A percentile compares a stretch with the other conserved stretches of the same genome.
phyloP scores from a whole-genome alignment of 2,113 vertebrate genomes.

The Psilopsiagon aurifrons region DNA sequence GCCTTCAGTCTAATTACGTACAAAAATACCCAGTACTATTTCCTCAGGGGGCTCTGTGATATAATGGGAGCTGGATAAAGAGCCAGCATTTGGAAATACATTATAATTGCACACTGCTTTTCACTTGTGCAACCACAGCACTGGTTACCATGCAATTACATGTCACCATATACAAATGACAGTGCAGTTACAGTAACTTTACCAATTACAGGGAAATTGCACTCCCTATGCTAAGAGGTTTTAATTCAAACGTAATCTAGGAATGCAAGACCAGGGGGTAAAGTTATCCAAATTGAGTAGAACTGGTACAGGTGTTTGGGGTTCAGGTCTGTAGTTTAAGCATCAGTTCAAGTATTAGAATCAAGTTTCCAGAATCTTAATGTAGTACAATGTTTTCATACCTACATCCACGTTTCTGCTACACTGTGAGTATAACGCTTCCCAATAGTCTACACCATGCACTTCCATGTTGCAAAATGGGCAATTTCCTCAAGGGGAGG shows the following conservation, averaged over 20 bases:
- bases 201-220: conserved; percentile 76
- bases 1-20: background rate
- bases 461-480: conserved; percentile 21
- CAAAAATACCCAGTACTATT: background rate
- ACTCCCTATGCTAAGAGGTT: conserved; percentile 59
- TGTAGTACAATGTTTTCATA: conserved; percentile 30
- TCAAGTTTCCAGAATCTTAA: conserved; percentile 68
- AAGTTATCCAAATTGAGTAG: conserved; percentile 22
- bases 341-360: conserved; percentile 26
- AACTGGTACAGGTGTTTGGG: background rate
- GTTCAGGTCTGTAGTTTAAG: conserved; percentile 38
- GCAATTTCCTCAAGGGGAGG: conserved; percentile 56
- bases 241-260: conserved; percentile 30
- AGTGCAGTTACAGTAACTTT: conserved; percentile 75
- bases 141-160: conserved; percentile 74
- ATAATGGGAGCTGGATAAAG: background rate
- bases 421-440: background rate
- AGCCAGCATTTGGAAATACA: conserved; percentile 49
- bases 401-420: conserved; percentile 19
- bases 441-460: background rate
- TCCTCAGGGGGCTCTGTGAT: background rate
- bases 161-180: conserved; percentile 75
- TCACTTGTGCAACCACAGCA: conserved; percentile 41
- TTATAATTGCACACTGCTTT: conserved; percentile 59
- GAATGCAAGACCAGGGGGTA: background rate